Base-by-base conservation (phyloP, 2,797 vertebrate genomes). In the Sciurus vulgaris region DNA sequence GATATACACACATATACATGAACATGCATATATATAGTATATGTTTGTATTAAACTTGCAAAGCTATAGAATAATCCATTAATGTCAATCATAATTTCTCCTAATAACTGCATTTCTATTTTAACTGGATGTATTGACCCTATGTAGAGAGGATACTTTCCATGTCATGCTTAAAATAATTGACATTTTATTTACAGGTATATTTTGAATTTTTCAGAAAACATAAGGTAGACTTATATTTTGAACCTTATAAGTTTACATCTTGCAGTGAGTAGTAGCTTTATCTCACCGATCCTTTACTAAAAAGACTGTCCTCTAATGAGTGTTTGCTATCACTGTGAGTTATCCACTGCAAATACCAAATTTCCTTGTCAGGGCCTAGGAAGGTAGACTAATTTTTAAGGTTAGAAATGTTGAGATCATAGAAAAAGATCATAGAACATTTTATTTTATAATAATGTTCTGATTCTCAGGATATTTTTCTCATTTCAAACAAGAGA, bases 401-500 rank as follows among this genome's bases (percentile, higher is more conserved):
- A 86, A 49, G 47, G 26, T 20, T 26, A 3, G 15, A 35, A 67
- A 56, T 41, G 5, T 7, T 24, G 24, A 88, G 18, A 14, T 67
- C 67, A 74, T 49, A 20, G 10, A 41, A 10, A 47, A 74, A 59
- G 26, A 73, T 89, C 8, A 56, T 10, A 74, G 30, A 28, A 59
- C 5, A 41, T 2, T 81, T 59, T 49, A 7, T 41, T 59, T 61
- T 61, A 61, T 24, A 79, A 44, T 67, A 74, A 67, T 84, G 20
- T 47, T 44, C 82, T 79, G 56, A 72, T 49, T 78, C 26, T 79
- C 56, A 73, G 14, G 9, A 59, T 84, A 54, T 56, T 84, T 79
- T 79, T 89, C 61, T 81, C 69, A 70, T 78, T 92, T 83, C 24
- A 72, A 61, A 72, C 28, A 92, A 69, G 20, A 78, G 13, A 65